These are phyloP conservation scores for Pachydiplax longipennis DNA, from an alignment of 2,888 invertebrate genomes.

Conservation along the genomic window DNA sequence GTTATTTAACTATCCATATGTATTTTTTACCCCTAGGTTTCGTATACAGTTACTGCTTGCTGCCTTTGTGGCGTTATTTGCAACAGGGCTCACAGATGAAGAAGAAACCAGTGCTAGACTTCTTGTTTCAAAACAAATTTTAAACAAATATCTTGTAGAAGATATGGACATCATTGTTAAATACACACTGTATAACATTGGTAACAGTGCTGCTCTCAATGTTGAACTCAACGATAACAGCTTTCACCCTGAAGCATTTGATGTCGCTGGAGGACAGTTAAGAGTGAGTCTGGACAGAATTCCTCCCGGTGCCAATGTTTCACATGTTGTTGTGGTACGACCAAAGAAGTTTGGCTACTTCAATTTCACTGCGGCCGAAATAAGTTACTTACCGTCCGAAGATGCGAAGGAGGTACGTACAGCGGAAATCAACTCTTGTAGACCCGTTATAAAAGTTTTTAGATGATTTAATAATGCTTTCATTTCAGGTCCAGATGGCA, in stretches of 20 bases:
- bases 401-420: slow-evolving; percentile 74
- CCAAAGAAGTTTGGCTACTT: slow-evolving; percentile 92
- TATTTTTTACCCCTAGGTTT: background rate
- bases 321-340: slow-evolving; percentile 90
- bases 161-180: slow-evolving; percentile 95
- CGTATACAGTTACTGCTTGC: background rate
- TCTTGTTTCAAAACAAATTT: slow-evolving; percentile 90
- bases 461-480: background rate
- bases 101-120: slow-evolving; percentile 82
- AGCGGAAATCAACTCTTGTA: background rate
- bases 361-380: slow-evolving; percentile 95
- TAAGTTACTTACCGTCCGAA: slow-evolving; percentile 86
- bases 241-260: slow-evolving; percentile 91
- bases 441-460: background rate
- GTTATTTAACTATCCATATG: background rate
- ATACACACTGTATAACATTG: slow-evolving; percentile 93
- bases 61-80: background rate
- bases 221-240: slow-evolving; percentile 89
- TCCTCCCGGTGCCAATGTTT: slow-evolving; percentile 90
- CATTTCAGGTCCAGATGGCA: slow-evolving; percentile 72
- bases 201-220: slow-evolving; percentile 87
- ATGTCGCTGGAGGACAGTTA: slow-evolving; percentile 86
- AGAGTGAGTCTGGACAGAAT: slow-evolving; percentile 86
- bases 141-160: slow-evolving; percentile 96
- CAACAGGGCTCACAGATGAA: slow-evolving; percentile 58